A percentile compares a stretch with the other conserved stretches of the same genome.
phyloP scores from a whole-genome alignment of 1,140 invertebrate genomes.

The Lepidurus couesii region DNA sequence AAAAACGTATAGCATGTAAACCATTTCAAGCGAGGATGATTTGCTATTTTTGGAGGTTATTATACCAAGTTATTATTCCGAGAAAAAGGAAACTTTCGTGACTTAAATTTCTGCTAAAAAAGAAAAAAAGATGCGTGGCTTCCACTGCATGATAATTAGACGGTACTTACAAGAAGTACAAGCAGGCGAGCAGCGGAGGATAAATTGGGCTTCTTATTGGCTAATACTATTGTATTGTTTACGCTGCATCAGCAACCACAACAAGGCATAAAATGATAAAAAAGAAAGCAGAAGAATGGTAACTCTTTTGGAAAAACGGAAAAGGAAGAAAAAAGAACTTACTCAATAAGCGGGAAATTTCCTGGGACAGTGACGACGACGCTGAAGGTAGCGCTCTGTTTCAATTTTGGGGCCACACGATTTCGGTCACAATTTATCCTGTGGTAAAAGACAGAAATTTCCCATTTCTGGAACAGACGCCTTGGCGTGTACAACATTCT shows the following conservation, averaged over 20 bases:
- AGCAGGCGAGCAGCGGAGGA: neutral
- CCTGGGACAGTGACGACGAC: constrained; percentile 11
- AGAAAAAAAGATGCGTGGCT: neutral
- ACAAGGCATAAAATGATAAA: neutral
- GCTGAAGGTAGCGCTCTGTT: neutral
- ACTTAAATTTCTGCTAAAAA: neutral
- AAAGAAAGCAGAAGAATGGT: neutral
- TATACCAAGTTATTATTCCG: neutral
- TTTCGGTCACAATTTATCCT: constrained; percentile 19
- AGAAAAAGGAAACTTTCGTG: neutral
- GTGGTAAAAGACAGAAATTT: constrained; percentile 4
- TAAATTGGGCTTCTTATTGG: constrained; percentile 1
- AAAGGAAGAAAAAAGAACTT: neutral
- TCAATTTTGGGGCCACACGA: constrained; percentile 21
- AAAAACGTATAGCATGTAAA: no score
- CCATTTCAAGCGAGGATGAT: no score
- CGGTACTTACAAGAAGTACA: neutral
- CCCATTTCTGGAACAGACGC: neutral
- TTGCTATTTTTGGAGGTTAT: no score
- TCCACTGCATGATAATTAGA: neutral
- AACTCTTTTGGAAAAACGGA: neutral
- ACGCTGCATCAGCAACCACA: constrained; percentile 20
- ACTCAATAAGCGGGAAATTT: neutral
- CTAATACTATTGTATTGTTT: neutral
- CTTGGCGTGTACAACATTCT: constrained; percentile 3